phyloP scores from a whole-genome alignment of 1,140 invertebrate species.

The Cherax quadricarinatus region DNA sequence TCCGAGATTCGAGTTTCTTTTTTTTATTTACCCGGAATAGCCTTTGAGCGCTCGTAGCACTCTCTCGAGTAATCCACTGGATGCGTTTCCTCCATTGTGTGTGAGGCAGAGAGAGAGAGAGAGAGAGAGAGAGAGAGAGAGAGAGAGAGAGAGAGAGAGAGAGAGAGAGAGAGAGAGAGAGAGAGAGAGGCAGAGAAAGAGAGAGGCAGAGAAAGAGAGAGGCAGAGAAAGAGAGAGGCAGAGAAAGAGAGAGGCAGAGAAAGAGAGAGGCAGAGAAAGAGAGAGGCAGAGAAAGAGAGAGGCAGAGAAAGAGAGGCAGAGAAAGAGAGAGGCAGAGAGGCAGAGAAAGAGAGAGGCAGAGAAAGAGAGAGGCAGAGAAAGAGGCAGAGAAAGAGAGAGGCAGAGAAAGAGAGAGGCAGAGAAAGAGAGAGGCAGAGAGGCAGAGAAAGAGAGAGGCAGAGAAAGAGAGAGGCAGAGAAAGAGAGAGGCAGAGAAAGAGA shows the following conservation, averaged over 20 bases:
- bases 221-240: neutral
- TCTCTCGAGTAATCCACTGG: neutral
- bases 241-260: neutral
- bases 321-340: too few species aligned
- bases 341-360: too few species aligned
- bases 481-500: neutral
- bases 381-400: neutral
- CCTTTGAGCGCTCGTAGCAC: slow-evolving; percentile 1
- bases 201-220: neutral
- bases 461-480: neutral
- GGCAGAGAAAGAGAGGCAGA: too few species aligned
- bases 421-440: neutral
- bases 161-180: neutral
- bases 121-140: neutral
- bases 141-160: neutral
- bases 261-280: neutral
- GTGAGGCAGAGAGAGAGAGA: neutral
- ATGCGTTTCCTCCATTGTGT: slow-evolving; percentile 9
- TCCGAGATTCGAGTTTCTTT: neutral
- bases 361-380: neutral
- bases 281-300: neutral
- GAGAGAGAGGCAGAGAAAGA: neutral
- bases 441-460: neutral
- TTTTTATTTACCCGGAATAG: slow-evolving; percentile 4
- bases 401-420: neutral